Percentiles rank a stretch among this genome's conserved stretches.
These are phyloP conservation scores for Archilochus colubris DNA, from an alignment of 2,113 vertebrate species.

Conservation along the genomic window DNA sequence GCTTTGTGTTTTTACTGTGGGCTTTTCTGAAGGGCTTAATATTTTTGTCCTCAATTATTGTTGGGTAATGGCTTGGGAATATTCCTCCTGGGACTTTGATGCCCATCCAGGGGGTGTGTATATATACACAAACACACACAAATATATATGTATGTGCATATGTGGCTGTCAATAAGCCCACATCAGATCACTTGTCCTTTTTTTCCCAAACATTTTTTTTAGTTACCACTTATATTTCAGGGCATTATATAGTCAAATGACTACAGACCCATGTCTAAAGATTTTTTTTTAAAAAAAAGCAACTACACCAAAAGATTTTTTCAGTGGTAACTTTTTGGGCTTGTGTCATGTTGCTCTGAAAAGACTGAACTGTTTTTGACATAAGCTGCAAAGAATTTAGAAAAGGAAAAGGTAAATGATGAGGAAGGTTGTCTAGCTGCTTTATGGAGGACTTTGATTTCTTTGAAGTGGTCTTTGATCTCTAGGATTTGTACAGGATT, in stretches of 20 bases:
- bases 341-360: not conserved
- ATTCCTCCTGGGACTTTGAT: not conserved
- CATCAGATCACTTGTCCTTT: not conserved
- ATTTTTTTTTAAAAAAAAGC: too few relatives aligned
- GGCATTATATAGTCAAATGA: not conserved
- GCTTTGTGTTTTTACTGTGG: not conserved
- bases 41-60: not conserved
- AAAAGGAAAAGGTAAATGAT: too few relatives aligned
- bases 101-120: not conserved
- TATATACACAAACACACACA: too few relatives aligned
- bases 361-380: not conserved
- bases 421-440: not conserved
- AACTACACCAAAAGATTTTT: not conserved
- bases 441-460: not conserved
- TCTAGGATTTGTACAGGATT: not conserved
- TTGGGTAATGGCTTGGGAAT: not conserved
- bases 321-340: not conserved
- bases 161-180: fast-evolving
- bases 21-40: not conserved
- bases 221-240: not conserved
- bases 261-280: not conserved
- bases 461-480: not conserved
- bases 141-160: too few relatives aligned
- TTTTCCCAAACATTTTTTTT: fast-evolving
- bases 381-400: not conserved